Evolutionary conservation across 2,797 vertebrate genomes (phyloP), one percentile per base, ranked within the genome.

Genomic region (Lepus oiostolus): DNA sequence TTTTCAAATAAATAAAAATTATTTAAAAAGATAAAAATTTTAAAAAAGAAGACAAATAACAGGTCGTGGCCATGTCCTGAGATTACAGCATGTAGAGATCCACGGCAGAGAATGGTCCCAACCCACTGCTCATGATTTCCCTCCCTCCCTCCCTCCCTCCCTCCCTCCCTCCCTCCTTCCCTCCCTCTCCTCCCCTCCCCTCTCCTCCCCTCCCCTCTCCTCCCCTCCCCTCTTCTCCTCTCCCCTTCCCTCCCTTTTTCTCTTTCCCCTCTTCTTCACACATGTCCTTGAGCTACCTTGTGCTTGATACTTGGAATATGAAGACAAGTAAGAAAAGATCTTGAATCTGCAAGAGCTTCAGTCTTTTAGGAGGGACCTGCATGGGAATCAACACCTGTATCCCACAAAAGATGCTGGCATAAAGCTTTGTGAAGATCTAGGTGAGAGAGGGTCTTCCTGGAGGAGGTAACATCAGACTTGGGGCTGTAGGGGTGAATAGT

Each of bases 221-320:
- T 1, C 1, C 2, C 24, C 13, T 21, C 22, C 26, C 17, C 14
- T 6, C 2, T 22, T 1, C 13, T 4, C 12, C 10, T 8, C 38
- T 50, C 24, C 13, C 26, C 38, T 24, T 12, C 12, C 2, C 16
- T 4, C 2, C 4, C 14, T 2, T 7, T 30, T 4, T 7, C 1
- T 35, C 52, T 24, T 17, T 19, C 16, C 11, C 4, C 63, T 60
- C 22, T 85, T 65, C 77, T 38, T 83, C 63, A 58, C 22, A 58
- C 24, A 32, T 13, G 0, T 24, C 76, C 28, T 68, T 71, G 21
- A 30, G n/a, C 12, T 1, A 7, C 17, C 13, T 67, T 32, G 17
- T 81, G 47, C 72, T 38, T 62, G 54, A 58, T 65, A 50, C 54
- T 63, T 47, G 72, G 16, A n/a, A 28, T 38, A 26, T 26, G 74